Percentiles rank a stretch among this genome's conserved stretches.
phyloP scores from a whole-genome alignment of 1,140 invertebrate genomes.

The Chymomyza costata region DNA sequence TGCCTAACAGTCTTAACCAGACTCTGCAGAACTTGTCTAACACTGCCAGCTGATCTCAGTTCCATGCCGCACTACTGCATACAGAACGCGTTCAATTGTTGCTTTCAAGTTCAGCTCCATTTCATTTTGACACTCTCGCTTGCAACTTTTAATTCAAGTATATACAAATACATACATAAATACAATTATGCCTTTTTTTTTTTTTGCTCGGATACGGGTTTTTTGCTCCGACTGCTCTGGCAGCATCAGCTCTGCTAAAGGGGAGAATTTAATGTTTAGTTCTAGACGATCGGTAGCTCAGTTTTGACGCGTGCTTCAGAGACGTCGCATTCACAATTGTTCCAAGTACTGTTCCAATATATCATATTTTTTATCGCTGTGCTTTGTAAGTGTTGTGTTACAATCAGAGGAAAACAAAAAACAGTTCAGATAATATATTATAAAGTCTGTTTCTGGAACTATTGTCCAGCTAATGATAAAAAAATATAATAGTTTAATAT shows the following conservation, averaged over 20 bases:
- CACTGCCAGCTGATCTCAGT: too few species aligned
- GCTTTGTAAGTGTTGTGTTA: too few species aligned
- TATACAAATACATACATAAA: not conserved
- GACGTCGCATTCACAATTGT: conserved; percentile 28
- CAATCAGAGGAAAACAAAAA: too few species aligned
- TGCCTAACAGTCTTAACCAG: conserved; percentile 9
- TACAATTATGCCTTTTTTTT: not conserved
- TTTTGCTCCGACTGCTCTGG: conserved; percentile 26
- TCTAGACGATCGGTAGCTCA: conserved; percentile 54
- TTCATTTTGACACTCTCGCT: conserved; percentile 26
- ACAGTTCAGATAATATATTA: too few species aligned
- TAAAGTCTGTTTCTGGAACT: too few species aligned
- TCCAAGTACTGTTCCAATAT: too few species aligned
- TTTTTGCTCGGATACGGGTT: conserved; percentile 41
- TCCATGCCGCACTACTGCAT: not conserved
- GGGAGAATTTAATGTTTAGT: conserved; percentile 41
- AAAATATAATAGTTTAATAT: too few species aligned
- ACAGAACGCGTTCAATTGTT: conserved; percentile 2
- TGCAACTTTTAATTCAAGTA: not conserved
- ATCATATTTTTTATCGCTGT: too few species aligned
- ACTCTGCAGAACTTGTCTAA: too few species aligned
- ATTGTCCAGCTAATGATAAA: too few species aligned
- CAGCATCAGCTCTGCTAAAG: conserved; percentile 16
- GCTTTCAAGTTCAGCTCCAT: conserved; percentile 7
- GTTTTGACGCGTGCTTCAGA: conserved; percentile 41